Evolutionary conservation across 2,113 vertebrate species (phyloP).

Genomic region (Phylloscopus whistleri): DNA sequence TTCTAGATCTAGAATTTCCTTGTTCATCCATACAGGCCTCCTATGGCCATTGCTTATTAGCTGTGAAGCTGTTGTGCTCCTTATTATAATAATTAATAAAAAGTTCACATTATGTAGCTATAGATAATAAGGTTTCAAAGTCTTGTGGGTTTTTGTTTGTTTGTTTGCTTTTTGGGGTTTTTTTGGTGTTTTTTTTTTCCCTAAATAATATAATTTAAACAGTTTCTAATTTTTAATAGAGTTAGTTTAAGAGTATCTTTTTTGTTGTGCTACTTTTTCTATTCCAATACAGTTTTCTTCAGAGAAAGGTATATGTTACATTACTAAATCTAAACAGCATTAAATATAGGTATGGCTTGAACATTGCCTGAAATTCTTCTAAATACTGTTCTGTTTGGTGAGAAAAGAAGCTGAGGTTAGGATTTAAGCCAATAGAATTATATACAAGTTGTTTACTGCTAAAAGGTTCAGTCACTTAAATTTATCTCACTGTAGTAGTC

Average conservation of each 20-base stretch:
- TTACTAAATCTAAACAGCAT: background rate
- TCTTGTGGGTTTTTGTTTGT: too few species aligned
- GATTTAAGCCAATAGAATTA: background rate
- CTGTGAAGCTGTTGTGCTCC: background rate
- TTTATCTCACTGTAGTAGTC: background rate
- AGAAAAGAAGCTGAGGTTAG: background rate
- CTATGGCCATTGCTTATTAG: background rate
- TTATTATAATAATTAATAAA: background rate
- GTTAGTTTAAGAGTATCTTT: background rate
- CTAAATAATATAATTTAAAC: background rate
- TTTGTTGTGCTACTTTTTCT: background rate
- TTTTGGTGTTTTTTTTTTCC: background rate
- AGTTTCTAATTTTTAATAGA: background rate
- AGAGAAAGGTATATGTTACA: background rate
- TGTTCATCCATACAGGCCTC: background rate
- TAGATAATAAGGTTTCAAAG: background rate
- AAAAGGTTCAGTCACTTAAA: background rate
- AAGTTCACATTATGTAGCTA: background rate
- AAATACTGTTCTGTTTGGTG: background rate
- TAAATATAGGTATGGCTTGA: background rate
- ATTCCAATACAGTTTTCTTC: background rate
- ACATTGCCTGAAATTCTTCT: background rate
- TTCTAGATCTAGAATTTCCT: background rate
- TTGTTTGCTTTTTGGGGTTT: too few species aligned
- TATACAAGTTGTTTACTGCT: background rate